These are phyloP conservation scores for Girardinichthys multiradiatus DNA, from an alignment of 2,113 vertebrate genomes.

Conservation along the genomic window DNA sequence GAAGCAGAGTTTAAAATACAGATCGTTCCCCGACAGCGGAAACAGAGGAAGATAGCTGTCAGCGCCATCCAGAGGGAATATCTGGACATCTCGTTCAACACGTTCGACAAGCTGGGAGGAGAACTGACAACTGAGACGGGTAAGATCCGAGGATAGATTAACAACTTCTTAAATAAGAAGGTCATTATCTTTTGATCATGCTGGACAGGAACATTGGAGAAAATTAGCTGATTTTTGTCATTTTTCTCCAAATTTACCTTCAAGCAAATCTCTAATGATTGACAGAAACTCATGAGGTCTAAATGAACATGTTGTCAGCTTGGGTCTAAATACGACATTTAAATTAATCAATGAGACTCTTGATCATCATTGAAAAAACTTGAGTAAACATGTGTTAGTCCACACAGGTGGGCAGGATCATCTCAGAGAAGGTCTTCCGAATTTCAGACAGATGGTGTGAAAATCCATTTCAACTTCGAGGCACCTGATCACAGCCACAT, in stretches of 20 bases:
- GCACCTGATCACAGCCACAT: no score
- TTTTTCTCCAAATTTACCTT: no score
- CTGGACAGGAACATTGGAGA: background rate
- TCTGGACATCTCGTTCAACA: constrained; percentile 96
- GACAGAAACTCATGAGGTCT: background rate
- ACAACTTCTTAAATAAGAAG: background rate
- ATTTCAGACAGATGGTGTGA: no score
- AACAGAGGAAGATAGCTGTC: constrained; percentile 97
- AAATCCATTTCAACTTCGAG: no score
- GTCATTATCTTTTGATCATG: background rate
- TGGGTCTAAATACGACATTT: background rate
- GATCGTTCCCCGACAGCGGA: constrained; percentile 95
- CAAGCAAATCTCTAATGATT: background rate
- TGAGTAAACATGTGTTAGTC: background rate
- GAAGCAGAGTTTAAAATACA: constrained; percentile 98
- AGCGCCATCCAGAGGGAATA: constrained; percentile 99
- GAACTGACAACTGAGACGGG: constrained; percentile 87
- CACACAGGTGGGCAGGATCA: no score
- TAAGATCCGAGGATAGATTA: constrained; percentile 68
- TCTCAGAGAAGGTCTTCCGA: no score
- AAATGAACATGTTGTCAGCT: no score
- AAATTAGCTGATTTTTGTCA: no score
- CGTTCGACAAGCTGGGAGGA: constrained; percentile 89
- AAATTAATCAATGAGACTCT: background rate
- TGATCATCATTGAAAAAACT: background rate